These are phyloP conservation scores for Drosophila birchii DNA, from an alignment of 2,888 invertebrate genomes.

Conservation along the genomic window DNA sequence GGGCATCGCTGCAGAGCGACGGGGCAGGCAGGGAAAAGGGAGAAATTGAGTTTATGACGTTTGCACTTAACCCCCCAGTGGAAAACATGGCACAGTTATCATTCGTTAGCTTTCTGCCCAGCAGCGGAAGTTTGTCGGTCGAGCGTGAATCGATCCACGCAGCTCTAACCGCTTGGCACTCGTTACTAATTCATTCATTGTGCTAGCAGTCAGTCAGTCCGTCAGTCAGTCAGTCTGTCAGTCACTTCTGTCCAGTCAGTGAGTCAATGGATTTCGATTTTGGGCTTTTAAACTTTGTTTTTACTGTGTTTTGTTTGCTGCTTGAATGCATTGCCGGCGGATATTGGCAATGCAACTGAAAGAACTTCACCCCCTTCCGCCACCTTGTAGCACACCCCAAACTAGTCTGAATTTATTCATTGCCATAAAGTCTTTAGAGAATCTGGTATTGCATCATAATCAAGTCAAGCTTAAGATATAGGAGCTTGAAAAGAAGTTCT, in stretches of 20 bases:
- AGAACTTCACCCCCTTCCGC: not conserved
- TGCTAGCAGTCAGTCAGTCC: conserved; percentile 2
- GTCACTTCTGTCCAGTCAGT: conserved; percentile 2
- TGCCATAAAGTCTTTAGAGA: not conserved
- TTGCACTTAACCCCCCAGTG: conserved; percentile 71
- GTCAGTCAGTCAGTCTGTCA: conserved; percentile 12
- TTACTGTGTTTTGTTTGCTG: conserved; percentile 50
- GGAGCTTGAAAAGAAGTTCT: no score
- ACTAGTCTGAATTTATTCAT: no score
- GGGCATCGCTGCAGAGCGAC: conserved; percentile 5
- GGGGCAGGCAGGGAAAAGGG: conserved; percentile 17
- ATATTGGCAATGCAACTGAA: conserved; percentile 67
- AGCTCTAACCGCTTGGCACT: conserved; percentile 5
- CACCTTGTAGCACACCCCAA: not conserved
- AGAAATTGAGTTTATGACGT: conserved; percentile 72
- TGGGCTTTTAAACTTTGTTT: conserved; percentile 18
- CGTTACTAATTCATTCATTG: conserved; percentile 38
- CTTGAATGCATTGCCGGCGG: conserved; percentile 73
- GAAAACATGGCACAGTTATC: conserved; percentile 74
- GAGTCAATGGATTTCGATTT: conserved; percentile 24
- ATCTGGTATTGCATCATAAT: not conserved
- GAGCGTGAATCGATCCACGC: conserved; percentile 44
- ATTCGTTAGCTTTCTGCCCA: conserved; percentile 41
- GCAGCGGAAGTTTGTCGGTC: conserved; percentile 42
- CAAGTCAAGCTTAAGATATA: not conserved